Percentiles rank a stretch among this genome's conserved stretches.
Conservation (phyloP, 2,113 vertebrate species). For the Cyprinodon tularosa region DNA sequence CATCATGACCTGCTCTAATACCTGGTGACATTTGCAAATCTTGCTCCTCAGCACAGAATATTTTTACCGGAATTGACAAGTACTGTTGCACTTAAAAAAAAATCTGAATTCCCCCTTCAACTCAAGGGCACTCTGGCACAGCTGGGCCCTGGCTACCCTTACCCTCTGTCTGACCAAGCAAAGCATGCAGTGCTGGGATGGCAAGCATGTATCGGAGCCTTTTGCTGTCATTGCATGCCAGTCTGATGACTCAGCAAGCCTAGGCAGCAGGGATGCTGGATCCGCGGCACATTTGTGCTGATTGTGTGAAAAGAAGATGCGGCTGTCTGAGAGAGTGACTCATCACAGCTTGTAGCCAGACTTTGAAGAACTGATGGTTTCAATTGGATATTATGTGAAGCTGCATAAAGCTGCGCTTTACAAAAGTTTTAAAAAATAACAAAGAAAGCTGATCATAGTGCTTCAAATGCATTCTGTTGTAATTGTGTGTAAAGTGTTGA, state of each 20-base stretch:
- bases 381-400: slow-evolving; percentile 24
- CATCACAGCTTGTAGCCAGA: slow-evolving; percentile 22
- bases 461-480: slow-evolving; percentile 1
- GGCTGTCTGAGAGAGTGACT: slow-evolving; percentile 51
- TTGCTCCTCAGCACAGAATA: not conserved
- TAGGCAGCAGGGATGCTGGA: slow-evolving; percentile 48
- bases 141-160: slow-evolving; percentile 28
- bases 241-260: slow-evolving; percentile 63
- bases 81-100: not conserved
- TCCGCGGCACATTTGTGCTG: slow-evolving; percentile 27
- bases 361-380: slow-evolving; percentile 43
- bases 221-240: slow-evolving; percentile 41
- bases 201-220: slow-evolving; percentile 51
- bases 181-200: slow-evolving; percentile 29
- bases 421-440: not conserved
- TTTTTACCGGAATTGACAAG: not conserved
- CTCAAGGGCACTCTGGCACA: slow-evolving; percentile 31
- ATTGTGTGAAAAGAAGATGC: slow-evolving; percentile 20
- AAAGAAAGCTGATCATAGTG: slow-evolving; percentile 6
- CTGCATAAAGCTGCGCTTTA: slow-evolving; percentile 7
- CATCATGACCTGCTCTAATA: not conserved
- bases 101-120: slow-evolving; percentile 24
- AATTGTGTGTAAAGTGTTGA: not conserved
- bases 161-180: slow-evolving; percentile 2
- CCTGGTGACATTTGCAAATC: slow-evolving; percentile 19